Evolutionary conservation across 2,888 invertebrate species (phyloP), one percentile per base, ranked within the genome.

Genomic region (Graphium colonna): DNA sequence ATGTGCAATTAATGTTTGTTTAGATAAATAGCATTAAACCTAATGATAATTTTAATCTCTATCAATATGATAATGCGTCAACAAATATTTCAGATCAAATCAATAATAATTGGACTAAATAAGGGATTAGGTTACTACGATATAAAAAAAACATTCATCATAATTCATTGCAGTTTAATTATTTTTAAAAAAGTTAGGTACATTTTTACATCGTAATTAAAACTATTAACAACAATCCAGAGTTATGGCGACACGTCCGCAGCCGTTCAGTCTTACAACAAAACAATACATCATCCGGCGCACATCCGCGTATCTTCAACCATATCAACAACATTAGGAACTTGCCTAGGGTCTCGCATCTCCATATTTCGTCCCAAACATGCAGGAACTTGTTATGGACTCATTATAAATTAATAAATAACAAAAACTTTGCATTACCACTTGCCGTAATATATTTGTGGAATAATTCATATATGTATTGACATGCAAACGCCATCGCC

Each of bases 181-280:
- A 74, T 73, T 77, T 77, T 77, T 77, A 57, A 76, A 77, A 78
- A 79, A 79, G 71, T 79, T 80, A 80, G 78, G 75, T 83, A 82
- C 79, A 81, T 82, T 82, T 84, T 75, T 84, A 83, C 83, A 82
- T 76, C 69, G 71, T 67, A 68, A 67, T 73, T 72, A 64, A 70
- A 70, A 70, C 48, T 73, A 48, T 38, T n/a, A 68, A 74, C 70
- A 75, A 78, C 80, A 84, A 82, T 84, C 82, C 83, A 79, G 79
- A 83, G 82, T 82, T 79, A 63, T 67, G 68, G 75, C 61, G 60
- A 67, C 62, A 75, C 68, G 70, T 69, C 63, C 51, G 56, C 50
- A 54, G 56, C 56, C 55, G 47, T 63, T 75, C 79, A 79, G 78
- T 77, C 75, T 77, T 71, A 68, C 68, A 60, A 67, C 61, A 69